Percentiles rank a stretch among this genome's conserved stretches.
Conservation (phyloP, 2,113 vertebrate species). For the Pachypanchax playfairii region DNA sequence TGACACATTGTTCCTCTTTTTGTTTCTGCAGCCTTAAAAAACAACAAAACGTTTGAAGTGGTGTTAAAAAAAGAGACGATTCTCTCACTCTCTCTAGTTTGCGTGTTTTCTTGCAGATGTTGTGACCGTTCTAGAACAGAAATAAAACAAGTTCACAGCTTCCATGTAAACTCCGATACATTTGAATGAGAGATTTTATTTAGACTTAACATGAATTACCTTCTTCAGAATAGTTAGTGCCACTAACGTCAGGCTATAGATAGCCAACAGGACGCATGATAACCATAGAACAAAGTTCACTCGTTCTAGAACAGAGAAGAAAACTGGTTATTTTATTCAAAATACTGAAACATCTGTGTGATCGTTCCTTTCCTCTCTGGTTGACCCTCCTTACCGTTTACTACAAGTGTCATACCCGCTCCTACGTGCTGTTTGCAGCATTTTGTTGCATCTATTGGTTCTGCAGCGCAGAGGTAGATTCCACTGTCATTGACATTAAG, state of each 20-base stretch:
- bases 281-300: conserved; percentile 37
- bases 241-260: conserved; percentile 59
- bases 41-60: neutral
- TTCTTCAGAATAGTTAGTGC: conserved; percentile 65
- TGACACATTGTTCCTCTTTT: too few relatives aligned
- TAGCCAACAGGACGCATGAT: conserved; percentile 46
- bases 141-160: neutral
- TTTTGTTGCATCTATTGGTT: rapidly evolving
- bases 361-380: too few relatives aligned
- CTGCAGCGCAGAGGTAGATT: conserved; percentile 70
- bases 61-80: neutral
- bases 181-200: neutral
- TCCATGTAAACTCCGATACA: neutral
- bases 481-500: conserved; percentile 62
- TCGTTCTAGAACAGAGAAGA: conserved; percentile 32
- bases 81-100: conserved; percentile 33
- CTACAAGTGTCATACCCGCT: conserved; percentile 54
- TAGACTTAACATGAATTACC: conserved; percentile 42
- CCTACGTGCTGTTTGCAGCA: conserved; percentile 34
- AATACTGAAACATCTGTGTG: neutral
- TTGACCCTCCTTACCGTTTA: conserved; percentile 56
- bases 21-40: neutral
- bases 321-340: neutral
- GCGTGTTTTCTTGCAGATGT: conserved; percentile 1
- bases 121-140: conserved; percentile 51